A percentile compares a stretch with the other conserved stretches of the same genome.
These are phyloP conservation scores for Brenthis hecate DNA, from an alignment of 2,888 invertebrate genomes.

Conservation along the genomic window DNA sequence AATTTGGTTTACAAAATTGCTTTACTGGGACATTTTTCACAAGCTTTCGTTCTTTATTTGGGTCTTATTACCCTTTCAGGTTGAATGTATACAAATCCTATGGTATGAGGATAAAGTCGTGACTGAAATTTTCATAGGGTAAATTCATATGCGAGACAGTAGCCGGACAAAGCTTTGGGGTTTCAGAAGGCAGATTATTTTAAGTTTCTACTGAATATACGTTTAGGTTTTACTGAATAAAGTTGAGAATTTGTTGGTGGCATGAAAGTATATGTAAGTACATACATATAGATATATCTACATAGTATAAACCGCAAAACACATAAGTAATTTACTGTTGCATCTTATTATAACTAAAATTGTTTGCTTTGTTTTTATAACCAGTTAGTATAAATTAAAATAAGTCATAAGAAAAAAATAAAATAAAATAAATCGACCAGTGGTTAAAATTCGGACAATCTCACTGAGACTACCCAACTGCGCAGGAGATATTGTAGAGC, in stretches of 20 bases:
- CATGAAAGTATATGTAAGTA: no score
- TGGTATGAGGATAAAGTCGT: conserved; percentile 29
- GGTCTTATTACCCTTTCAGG: conserved; percentile 35
- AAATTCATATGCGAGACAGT: conserved; percentile 13
- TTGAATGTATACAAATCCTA: conserved; percentile 37
- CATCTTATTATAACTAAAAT: no score
- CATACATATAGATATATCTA: no score
- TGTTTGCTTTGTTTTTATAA: no score
- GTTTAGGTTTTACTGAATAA: neutral
- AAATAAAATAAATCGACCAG: no score
- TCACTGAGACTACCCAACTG: no score
- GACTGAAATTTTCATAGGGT: conserved; percentile 23
- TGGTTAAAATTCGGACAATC: no score
- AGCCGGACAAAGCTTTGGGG: conserved; percentile 15
- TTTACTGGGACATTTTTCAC: conserved; percentile 16
- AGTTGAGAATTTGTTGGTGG: conserved; percentile 5
- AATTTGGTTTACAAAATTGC: conserved; percentile 13
- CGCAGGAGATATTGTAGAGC: no score
- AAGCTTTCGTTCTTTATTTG: conserved; percentile 23
- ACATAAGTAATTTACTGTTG: no score
- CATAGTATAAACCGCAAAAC: no score
- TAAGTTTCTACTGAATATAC: conserved; percentile 9
- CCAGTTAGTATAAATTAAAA: no score
- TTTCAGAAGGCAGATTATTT: conserved; percentile 14
- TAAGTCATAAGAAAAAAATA: no score